phyloP scores from a whole-genome alignment of 2,888 invertebrate species.

The Ametastegia equiseti region DNA sequence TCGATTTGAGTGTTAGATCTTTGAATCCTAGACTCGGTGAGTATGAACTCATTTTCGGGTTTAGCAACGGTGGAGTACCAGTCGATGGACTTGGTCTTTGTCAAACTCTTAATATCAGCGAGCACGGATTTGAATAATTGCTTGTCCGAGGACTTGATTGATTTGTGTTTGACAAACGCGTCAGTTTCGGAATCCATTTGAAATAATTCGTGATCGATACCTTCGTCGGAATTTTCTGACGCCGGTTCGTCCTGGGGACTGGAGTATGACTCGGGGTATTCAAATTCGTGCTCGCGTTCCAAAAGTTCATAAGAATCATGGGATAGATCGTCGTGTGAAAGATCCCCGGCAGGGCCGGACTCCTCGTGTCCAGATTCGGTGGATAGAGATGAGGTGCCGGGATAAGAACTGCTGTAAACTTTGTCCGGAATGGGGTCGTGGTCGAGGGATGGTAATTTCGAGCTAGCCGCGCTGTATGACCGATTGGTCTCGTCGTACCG shows the following conservation, averaged over 20 bases:
- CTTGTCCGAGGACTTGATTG: slow-evolving; percentile 66
- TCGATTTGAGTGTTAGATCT: slow-evolving; percentile 70
- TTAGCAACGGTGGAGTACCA: slow-evolving; percentile 65
- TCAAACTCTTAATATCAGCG: slow-evolving; percentile 65
- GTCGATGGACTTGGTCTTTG: slow-evolving; percentile 66
- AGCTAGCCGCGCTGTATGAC: slow-evolving; percentile 81
- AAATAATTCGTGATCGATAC: slow-evolving; percentile 84
- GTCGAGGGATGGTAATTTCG: slow-evolving; percentile 81
- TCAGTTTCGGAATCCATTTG: slow-evolving; percentile 80
- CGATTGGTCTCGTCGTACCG: slow-evolving; percentile 84
- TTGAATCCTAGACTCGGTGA: slow-evolving; percentile 71
- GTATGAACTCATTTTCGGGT: slow-evolving; percentile 59
- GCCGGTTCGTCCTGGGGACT: slow-evolving; percentile 67
- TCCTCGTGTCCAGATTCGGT: slow-evolving; percentile 81
- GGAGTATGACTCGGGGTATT: slow-evolving; percentile 73
- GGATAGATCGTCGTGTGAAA: slow-evolving; percentile 91
- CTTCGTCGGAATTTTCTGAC: slow-evolving; percentile 72
- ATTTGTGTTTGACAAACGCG: slow-evolving; percentile 72
- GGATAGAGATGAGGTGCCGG: slow-evolving; percentile 85
- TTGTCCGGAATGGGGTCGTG: slow-evolving; percentile 84
- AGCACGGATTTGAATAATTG: slow-evolving; percentile 69
- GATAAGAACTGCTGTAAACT: slow-evolving; percentile 91
- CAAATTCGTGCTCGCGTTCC: slow-evolving; percentile 80
- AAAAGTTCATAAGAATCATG: slow-evolving; percentile 93
- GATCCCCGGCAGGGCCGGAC: slow-evolving; percentile 81